Percentiles rank a stretch among this genome's conserved stretches.
Evolutionary conservation across 2,113 vertebrate species (phyloP).

Genomic region (Xiphias gladius): DNA sequence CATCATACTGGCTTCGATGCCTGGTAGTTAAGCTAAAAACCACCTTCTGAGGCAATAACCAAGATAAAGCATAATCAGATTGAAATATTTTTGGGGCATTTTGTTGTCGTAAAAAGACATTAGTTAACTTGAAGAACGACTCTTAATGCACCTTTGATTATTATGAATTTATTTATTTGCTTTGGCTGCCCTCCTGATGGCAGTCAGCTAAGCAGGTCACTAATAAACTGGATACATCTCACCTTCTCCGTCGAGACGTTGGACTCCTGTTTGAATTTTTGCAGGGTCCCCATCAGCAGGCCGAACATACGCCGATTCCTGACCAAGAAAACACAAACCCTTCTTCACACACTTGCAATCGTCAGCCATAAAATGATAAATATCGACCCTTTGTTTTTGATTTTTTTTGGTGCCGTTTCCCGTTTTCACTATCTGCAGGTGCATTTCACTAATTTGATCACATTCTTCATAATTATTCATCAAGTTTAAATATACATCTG

Average conservation of each 20-base stretch:
- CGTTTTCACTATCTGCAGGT: not conserved
- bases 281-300: slow-evolving; percentile 99
- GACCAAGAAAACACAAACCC: slow-evolving; percentile 22
- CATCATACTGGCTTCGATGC: no score
- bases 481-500: not conserved
- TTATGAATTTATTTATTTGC: not conserved
- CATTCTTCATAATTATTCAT: not conserved
- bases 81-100: no score
- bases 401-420: not conserved
- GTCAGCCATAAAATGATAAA: not conserved
- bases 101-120: no score
- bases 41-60: not conserved
- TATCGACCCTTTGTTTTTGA: no score
- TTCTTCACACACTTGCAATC: not conserved
- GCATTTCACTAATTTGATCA: not conserved
- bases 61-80: not conserved
- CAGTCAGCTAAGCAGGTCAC: not conserved
- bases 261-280: slow-evolving; percentile 99
- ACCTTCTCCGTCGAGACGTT: slow-evolving; percentile 95
- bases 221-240: not conserved
- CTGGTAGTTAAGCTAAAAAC: no score
- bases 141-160: no score
- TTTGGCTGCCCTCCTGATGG: not conserved
- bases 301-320: slow-evolving; percentile 99
- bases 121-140: no score